Evolutionary conservation across 2,113 vertebrate species (phyloP).

Genomic region (Pelvicachromis taeniatus): DNA sequence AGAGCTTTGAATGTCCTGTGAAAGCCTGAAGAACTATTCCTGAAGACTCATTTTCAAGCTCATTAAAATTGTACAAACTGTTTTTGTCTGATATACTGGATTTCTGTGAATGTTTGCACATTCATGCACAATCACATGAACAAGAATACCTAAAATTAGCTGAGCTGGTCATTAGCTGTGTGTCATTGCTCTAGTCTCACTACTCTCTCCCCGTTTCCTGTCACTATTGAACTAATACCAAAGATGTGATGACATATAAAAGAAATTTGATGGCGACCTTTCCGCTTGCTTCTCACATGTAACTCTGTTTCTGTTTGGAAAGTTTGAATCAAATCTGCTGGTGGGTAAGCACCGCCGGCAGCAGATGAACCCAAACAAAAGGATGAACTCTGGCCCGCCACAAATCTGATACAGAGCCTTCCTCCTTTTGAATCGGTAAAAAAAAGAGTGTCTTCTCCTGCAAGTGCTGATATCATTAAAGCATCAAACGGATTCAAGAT

Average conservation of each 20-base stretch:
- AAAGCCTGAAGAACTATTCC: neutral
- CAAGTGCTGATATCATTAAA: neutral
- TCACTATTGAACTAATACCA: neutral
- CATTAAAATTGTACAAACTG: neutral
- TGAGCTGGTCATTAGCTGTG: fast-evolving
- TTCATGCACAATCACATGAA: neutral
- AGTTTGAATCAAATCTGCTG: neutral
- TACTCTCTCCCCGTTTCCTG: neutral
- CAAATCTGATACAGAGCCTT: constrained; percentile 3
- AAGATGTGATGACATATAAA: neutral
- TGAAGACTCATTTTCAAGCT: neutral
- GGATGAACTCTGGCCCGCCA: neutral
- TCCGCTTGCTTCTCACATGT: neutral
- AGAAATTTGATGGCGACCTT: neutral
- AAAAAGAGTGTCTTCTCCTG: neutral
- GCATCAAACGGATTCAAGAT: neutral
- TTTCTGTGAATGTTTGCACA: neutral
- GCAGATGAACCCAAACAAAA: constrained; percentile 21
- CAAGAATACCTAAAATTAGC: neutral
- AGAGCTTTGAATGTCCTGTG: neutral
- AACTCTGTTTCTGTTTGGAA: neutral
- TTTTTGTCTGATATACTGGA: neutral
- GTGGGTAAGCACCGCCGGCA: neutral
- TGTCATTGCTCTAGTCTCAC: neutral
- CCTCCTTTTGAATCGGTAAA: neutral